Evolutionary conservation across 1,140 invertebrate genomes (phyloP), one percentile per base, ranked within the genome.

Genomic region (Drosophila melanica): DNA sequence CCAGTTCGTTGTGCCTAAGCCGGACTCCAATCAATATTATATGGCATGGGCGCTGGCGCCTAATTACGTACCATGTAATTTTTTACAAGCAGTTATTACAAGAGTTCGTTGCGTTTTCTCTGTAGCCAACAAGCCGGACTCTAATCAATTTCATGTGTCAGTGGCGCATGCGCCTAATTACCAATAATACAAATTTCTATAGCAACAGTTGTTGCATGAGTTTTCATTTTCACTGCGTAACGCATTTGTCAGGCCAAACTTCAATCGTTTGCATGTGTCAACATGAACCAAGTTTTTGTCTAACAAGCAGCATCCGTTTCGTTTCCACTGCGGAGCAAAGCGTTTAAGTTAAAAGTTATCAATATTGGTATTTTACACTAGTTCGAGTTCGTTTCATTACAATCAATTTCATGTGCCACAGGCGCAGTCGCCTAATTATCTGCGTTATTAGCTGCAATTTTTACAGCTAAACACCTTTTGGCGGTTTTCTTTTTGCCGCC

Each of bases 401-500:
- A 55, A 41, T 41, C 37, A 55, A 51, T 55, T 41, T 39, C 4
- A 47, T 23, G 45, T 55, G 23, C 30, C 23, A 37, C 48, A 4
- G 42, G 42, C 53, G 42, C 41, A 39, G 18, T 42, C 51, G 10
- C 53, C 45, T 57, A 55, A 55, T 48, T 55, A 35, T n/a, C 11
- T 9, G 14, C 45, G n/a, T 66, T 45, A 74, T 69, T 62, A 30
- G 10, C 63, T 47, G 55, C 64, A 67, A 47, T 72, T 71, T 62
- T 50, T 33, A 30, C 18, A 9, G 39, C 30, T n/a, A 16, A 70
- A 70, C 47, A 23, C 45, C 60, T 75, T 45, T 71, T 39, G 68
- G 77, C 55, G 59, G 63, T 62, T 69, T 85, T 75, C 54, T 50
- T 71, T 77, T 62, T 47, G 44, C 16, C 42, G 45, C 35, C 9